These are phyloP conservation scores for Notolepis coatsorum DNA, from an alignment of 2,797 vertebrate species.

Conservation along the genomic window DNA sequence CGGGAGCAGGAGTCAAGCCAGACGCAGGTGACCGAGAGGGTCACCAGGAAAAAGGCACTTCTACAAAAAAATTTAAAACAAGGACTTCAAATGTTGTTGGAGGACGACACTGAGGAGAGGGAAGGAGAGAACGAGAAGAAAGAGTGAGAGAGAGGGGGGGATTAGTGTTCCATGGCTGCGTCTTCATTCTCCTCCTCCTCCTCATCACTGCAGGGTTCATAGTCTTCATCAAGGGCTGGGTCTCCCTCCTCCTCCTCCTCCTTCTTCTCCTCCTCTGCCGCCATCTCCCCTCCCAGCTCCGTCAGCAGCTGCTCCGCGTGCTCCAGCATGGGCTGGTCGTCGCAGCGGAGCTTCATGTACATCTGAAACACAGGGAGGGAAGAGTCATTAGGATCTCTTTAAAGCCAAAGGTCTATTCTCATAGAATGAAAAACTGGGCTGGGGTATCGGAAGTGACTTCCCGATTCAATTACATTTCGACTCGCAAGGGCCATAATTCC, in stretches of 20 bases:
- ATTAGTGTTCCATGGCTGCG: conserved; percentile 81
- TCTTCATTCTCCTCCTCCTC: conserved; percentile 64
- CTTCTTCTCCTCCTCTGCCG: too few species aligned
- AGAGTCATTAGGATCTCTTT: too few species aligned
- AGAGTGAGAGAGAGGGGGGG: background rate
- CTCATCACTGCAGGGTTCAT: conserved; percentile 79
- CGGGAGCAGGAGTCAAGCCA: conserved; percentile 30
- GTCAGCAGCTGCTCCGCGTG: conserved; percentile 81
- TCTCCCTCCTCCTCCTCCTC: conserved; percentile 62
- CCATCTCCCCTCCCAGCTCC: conserved; percentile 77
- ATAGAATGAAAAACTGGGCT: too few species aligned
- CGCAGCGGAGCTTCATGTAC: conserved; percentile 80
- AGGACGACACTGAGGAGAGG: background rate
- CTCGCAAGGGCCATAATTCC: too few species aligned
- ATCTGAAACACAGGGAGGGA: too few species aligned
- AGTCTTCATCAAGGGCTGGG: conserved; percentile 68
- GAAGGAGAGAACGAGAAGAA: conserved; percentile 1
- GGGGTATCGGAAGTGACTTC: too few species aligned
- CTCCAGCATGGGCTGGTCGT: conserved; percentile 79
- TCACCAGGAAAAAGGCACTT: conserved; percentile 58
- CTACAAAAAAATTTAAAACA: conserved; percentile 14
- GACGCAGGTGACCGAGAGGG: conserved; percentile 26
- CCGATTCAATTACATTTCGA: too few species aligned
- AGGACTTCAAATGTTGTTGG: too few species aligned
- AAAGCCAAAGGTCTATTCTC: too few species aligned